These are phyloP conservation scores for Hypocryptadius cinnamomeus DNA, from an alignment of 2,113 vertebrate genomes.

Conservation along the genomic window DNA sequence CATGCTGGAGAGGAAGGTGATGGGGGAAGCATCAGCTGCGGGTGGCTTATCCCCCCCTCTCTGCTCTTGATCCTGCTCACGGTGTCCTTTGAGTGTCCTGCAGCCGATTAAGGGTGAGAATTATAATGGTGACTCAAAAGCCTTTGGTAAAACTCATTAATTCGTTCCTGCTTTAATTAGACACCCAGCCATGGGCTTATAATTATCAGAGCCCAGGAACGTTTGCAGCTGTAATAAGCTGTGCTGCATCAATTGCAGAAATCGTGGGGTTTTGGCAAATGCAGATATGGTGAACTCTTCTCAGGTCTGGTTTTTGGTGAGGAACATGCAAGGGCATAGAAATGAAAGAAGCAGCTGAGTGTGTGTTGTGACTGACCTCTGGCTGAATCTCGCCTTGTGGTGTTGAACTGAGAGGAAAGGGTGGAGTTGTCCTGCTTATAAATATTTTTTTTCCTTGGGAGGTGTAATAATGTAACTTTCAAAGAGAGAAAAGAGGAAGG, in stretches of 20 bases:
- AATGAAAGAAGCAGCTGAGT: neutral
- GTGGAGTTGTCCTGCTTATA: neutral
- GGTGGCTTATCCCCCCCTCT: neutral
- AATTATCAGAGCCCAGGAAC: neutral
- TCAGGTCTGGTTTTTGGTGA: neutral
- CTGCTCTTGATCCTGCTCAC: neutral
- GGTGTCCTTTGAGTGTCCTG: constrained; percentile 39
- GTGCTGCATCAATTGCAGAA: neutral
- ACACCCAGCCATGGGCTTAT: neutral
- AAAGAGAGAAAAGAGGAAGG: neutral
- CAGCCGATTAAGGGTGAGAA: constrained; percentile 27
- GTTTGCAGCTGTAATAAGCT: neutral
- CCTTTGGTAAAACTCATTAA: constrained; percentile 47
- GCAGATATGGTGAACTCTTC: neutral
- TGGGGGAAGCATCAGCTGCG: neutral
- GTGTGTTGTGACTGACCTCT: neutral
- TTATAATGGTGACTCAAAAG: constrained; percentile 40
- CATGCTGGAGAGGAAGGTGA: neutral
- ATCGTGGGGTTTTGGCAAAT: neutral
- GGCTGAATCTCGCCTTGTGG: neutral
- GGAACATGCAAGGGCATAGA: neutral
- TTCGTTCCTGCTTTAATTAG: constrained; percentile 46
- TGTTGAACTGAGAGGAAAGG: neutral
- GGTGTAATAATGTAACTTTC: neutral
- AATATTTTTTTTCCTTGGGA: neutral